Base-by-base conservation (phyloP, 2,888 invertebrate genomes). In the Lasius fuliginosus region DNA sequence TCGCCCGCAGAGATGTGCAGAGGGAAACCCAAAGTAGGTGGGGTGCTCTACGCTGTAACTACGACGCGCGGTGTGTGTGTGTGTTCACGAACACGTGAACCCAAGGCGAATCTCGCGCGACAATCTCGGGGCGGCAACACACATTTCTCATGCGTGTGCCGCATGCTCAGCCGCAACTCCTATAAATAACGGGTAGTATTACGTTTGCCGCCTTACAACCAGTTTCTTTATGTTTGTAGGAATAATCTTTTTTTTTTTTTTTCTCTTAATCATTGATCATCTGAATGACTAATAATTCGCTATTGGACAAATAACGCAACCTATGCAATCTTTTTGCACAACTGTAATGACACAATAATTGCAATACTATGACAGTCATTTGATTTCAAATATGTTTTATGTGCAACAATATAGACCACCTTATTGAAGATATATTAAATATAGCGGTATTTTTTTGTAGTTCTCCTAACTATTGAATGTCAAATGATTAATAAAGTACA, bases 161-260 rank as follows among this genome's bases (percentile, higher is more conserved):
- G 73, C 71, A 73, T 91, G 93, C 90, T 94, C 94, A 94, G 94
- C 94, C 94, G 94, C 94, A 93, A 94, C 94, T 94, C 94, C 94
- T 95, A 95, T 94, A 95, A 95, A 95, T 94, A 95, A 95, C 92
- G 94, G 94, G 92, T 93, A 94, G 91, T 92, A 94, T 94, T 94
- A 94, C 93, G 93, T 94, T 93, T 92, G 93, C 89, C 90, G 89
- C 73, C 88, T 89, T 86, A 58, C 33, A 91, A 89, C 88, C 89
- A 91, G 9, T 87, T 91, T 89, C 87, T 82, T 82, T 83, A 83
- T 77, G 56, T 82, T 67, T 84, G 64, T 76, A 87, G 62, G 27
- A 81, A 85, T 73, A 30, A 23, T 60, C 11, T 77, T 23, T 23
- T 23, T 23, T 68, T 62, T 62, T 36, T 30, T 71, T 42, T 73